Evolutionary conservation across 1,140 invertebrate species (phyloP).

Genomic region (Apis dorsata): DNA sequence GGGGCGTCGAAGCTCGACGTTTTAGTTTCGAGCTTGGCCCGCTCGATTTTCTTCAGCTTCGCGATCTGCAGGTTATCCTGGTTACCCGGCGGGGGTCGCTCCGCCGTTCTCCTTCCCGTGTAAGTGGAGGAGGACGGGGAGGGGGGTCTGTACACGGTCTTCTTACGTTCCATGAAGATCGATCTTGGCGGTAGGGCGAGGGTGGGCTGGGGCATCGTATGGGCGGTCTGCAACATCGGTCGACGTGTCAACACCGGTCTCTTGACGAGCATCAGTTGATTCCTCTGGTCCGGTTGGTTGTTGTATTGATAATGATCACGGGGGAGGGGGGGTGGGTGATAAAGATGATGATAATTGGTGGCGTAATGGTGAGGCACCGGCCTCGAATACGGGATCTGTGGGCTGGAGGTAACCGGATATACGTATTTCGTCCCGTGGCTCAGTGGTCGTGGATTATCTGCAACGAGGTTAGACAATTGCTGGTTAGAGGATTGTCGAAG

Average conservation of each 20-base stretch:
- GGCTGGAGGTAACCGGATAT: constrained; percentile 52
- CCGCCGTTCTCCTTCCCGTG: constrained; percentile 7
- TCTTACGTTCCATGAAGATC: constrained; percentile 70
- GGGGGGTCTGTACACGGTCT: constrained; percentile 63
- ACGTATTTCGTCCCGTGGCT: constrained; percentile 70
- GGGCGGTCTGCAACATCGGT: constrained; percentile 64
- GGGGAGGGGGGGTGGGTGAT: constrained; percentile 49
- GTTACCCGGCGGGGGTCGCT: neutral
- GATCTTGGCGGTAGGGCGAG: constrained; percentile 57
- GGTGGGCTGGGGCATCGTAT: constrained; percentile 57
- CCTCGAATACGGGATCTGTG: constrained; percentile 70
- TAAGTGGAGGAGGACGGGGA: neutral
- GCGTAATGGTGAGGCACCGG: constrained; percentile 59
- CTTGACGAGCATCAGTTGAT: constrained; percentile 68
- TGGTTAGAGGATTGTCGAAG: constrained; percentile 68
- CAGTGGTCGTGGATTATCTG: constrained; percentile 75
- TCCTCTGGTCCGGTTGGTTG: constrained; percentile 63
- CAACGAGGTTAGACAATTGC: constrained; percentile 76
- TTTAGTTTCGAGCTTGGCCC: constrained; percentile 64
- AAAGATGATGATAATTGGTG: constrained; percentile 53
- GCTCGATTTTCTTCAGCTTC: constrained; percentile 67
- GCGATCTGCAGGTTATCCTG: constrained; percentile 29
- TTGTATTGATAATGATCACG: constrained; percentile 43
- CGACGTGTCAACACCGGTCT: constrained; percentile 63
- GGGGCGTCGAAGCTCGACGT: constrained; percentile 38